Evolutionary conservation across 2,797 vertebrate genomes (phyloP).

Genomic region (Antrozous pallidus): DNA sequence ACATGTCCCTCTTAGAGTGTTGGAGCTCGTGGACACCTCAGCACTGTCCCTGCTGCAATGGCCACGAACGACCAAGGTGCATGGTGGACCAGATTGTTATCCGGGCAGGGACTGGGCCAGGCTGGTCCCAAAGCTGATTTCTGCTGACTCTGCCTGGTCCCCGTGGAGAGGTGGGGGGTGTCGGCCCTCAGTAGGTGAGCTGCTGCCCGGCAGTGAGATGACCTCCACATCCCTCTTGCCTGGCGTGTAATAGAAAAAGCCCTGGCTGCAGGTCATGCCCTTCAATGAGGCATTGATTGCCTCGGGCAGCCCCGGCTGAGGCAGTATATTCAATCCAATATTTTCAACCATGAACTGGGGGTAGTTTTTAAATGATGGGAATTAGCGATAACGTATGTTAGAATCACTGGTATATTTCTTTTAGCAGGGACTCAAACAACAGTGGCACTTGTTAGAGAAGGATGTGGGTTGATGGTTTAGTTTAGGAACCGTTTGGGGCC

Average conservation of each 20-base stretch:
- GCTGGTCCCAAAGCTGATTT: background rate
- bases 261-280: background rate
- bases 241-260: background rate
- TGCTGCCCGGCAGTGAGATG: background rate
- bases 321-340: background rate
- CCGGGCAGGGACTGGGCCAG: background rate
- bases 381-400: background rate
- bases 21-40: background rate
- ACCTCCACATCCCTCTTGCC: background rate
- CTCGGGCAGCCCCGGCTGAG: too few species aligned
- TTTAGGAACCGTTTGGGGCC: background rate
- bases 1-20: accelerated
- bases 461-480: background rate
- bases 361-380: background rate
- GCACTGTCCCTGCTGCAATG: background rate
- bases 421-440: background rate
- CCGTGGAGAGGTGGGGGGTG: background rate
- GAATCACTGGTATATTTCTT: background rate
- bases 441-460: background rate
- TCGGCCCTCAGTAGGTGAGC: background rate
- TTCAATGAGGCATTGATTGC: background rate
- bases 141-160: background rate
- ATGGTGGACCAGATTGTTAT: background rate
- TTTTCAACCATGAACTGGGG: background rate
- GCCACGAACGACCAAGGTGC: accelerated